Base-by-base conservation (phyloP, 1,140 invertebrate species). In the Drosophila nannoptera region DNA sequence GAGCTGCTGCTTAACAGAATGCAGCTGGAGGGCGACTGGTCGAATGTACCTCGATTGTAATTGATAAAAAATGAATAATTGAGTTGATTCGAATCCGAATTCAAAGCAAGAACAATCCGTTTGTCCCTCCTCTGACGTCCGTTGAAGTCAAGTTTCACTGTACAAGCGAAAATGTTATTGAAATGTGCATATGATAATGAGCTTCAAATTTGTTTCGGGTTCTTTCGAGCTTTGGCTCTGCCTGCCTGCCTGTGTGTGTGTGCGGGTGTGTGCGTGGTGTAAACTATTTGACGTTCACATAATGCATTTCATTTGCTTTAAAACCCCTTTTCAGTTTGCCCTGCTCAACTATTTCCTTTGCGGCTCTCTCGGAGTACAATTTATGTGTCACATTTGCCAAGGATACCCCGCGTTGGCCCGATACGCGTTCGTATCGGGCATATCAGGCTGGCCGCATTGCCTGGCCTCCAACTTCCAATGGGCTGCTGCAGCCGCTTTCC, bases 131-230 rank as follows among this genome's bases (percentile, higher is more conserved):
- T 22, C 22, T 22, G 22, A 22, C 22, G 22, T 22, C 3, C 22
- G 22, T 22, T 22, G 22, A 2, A 22, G 22, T 22, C 22, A 22
- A 22, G 3, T 22, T 22, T 22, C 22, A 22, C 22, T 22, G 22
- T 22, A 22, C n/a, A 43, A 43, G 14, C n/a, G 71, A 78, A 77
- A 78, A 77, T 77, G 75, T 77, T 78, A 78, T 78, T 78, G 77
- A 77, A 77, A 78, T 75, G 67, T 58, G 67, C 67, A 78, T 43
- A 43, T 78, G 72, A 75, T 78, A 78, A 78, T 78, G 75, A 78
- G 77, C 67, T 59, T 62, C 49, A 75, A 77, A 78, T 72, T 78
- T 78, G 72, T 71, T 75, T 46, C 12, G 43, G 9, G 12, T 46
- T 31, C 36, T 60, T 58, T 55, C n/a, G n/a, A n/a, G n/a, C n/a